Evolutionary conservation across 1,140 invertebrate species (phyloP).

Genomic region (Lanistes nyassanus): DNA sequence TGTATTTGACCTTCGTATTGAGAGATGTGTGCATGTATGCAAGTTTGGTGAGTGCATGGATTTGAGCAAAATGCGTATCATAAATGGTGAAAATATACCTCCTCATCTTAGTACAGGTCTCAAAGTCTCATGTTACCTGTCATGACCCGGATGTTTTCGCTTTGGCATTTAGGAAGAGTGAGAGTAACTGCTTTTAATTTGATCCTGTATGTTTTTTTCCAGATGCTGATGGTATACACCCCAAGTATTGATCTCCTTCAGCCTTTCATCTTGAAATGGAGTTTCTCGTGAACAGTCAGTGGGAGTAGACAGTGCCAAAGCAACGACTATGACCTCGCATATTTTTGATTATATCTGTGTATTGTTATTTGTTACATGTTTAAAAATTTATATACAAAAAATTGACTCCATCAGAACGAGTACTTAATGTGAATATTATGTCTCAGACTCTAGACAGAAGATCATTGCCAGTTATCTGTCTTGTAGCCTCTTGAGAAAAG

Average conservation of each 20-base stretch:
- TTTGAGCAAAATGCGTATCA: not conserved
- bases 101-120: too few relatives aligned
- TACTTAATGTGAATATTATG: too few relatives aligned
- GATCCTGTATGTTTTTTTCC: not conserved
- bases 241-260: not conserved
- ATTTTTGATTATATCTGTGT: too few relatives aligned
- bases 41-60: not conserved
- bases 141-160: not conserved
- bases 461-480: too few relatives aligned
- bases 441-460: too few relatives aligned
- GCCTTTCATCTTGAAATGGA: not conserved
- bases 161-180: too few relatives aligned
- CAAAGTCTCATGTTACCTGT: too few relatives aligned
- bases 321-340: too few relatives aligned
- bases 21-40: not conserved
- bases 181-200: not conserved
- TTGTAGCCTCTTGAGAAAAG: too few relatives aligned
- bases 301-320: not conserved
- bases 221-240: not conserved
- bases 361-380: too few relatives aligned
- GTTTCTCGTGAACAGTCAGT: not conserved
- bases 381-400: too few relatives aligned
- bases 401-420: too few relatives aligned
- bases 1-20: not conserved
- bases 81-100: not conserved